Base-by-base conservation (phyloP, 2,888 invertebrate genomes). In the Stenotaenia linearis region DNA sequence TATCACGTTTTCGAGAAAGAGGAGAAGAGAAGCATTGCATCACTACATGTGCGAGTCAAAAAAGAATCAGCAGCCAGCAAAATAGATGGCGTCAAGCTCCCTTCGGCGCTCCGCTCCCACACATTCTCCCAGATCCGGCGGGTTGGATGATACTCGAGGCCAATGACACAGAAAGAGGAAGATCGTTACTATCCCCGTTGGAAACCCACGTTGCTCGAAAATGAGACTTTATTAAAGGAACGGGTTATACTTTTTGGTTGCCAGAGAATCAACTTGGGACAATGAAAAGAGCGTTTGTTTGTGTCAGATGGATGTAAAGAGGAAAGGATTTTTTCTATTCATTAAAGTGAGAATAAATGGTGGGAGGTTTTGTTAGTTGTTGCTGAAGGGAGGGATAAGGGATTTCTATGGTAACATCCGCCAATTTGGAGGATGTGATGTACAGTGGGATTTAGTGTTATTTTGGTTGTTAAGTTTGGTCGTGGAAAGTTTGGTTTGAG, bases 131-230 rank as follows among this genome's bases (percentile, higher is more conserved):
- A 25, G 61, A 61, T 61, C 23, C 61, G 61, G 61, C 61, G 15
- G 61, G 6, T n/a, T 15, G 61, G 61, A 25, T 61, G 61, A 61
- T 61, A 61, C 61, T 61, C 61, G 61, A 61, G 61, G 61, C 61
- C 61, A 61, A 61, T 61, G 61, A 61, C 61, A 61, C 25, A 61
- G 61, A 61, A 56, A 56, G 56, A 61, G 23, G 61, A 25, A 61
- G 61, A 61, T 25, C 61, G 25, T 61, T 61, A 61, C 61, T 25
- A 23, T 9, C 21, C 56, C 56, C 25, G 61, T 15, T 61, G 61
- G 6, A 23, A 61, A 23, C 61, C 23, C 61, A 23, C 25, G 61
- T 61, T 25, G 61, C 61, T 4, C 61, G 45, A 25, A 56, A 61
- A 61, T 61, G 61, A 61, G 45, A 12, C 5, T 18, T 9, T 61